These are phyloP conservation scores for Caiman crocodilus DNA, from an alignment of 2,797 vertebrate species.

Conservation along the genomic window DNA sequence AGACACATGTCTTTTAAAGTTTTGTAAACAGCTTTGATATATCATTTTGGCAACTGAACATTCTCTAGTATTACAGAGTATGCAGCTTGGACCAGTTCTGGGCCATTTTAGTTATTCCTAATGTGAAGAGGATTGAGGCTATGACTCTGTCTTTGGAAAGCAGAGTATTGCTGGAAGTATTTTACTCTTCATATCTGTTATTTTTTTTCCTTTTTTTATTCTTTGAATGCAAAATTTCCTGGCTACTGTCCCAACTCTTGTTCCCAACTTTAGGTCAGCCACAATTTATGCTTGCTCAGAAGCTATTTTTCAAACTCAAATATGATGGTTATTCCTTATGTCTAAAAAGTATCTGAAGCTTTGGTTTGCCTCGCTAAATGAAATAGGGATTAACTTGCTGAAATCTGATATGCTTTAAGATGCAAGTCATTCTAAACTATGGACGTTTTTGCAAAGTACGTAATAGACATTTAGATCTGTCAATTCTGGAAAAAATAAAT, in stretches of 20 bases:
- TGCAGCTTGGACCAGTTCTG: rapidly evolving
- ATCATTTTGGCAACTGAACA: background rate
- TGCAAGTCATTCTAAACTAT: background rate
- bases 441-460: background rate
- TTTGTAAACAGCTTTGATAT: background rate
- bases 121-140: rapidly evolving
- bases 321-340: background rate
- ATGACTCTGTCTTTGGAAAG: rapidly evolving
- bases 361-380: background rate
- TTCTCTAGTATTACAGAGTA: background rate
- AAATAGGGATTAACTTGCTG: background rate
- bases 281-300: background rate
- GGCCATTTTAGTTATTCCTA: background rate
- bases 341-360: rapidly evolving
- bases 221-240: background rate
- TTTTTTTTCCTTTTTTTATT: background rate
- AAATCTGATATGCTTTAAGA: background rate
- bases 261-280: background rate
- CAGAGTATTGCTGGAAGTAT: background rate
- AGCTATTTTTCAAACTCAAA: background rate
- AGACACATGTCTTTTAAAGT: background rate
- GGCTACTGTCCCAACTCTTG: background rate
- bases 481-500: background rate
- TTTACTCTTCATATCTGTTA: background rate
- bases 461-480: background rate